Conservation (phyloP, 1,140 invertebrate species). For the Calliphora vicina region DNA sequence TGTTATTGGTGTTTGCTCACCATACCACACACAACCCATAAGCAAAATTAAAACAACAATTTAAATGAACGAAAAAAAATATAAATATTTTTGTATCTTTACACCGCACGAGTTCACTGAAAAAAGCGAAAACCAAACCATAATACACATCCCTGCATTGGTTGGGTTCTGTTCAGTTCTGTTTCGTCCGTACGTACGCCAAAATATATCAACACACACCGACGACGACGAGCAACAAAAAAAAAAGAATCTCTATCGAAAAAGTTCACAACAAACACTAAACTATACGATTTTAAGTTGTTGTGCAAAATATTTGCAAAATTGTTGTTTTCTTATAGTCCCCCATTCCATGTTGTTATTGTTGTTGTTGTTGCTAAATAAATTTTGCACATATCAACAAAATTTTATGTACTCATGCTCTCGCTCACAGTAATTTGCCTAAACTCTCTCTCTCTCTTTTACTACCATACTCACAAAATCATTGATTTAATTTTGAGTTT, state of each 20-base stretch:
- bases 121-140: not conserved
- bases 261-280: slow-evolving; percentile 35
- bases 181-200: not conserved
- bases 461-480: not conserved
- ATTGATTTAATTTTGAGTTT: not conserved
- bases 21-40: not conserved
- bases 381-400: too few relatives aligned
- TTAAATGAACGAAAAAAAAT: not conserved
- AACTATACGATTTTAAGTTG: slow-evolving; percentile 5
- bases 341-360: not conserved
- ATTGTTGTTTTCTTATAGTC: not conserved
- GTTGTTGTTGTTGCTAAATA: not conserved
- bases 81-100: not conserved
- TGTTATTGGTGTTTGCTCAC: too few relatives aligned
- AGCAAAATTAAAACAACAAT: not conserved
- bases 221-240: not conserved
- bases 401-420: too few relatives aligned
- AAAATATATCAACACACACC: not conserved
- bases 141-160: too few relatives aligned
- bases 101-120: not conserved
- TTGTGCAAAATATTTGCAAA: slow-evolving; percentile 12
- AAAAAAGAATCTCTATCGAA: slow-evolving; percentile 31
- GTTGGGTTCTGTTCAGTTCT: not conserved
- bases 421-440: too few relatives aligned
- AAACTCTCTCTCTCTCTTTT: too few relatives aligned